Percentiles rank a stretch among this genome's conserved stretches.
Evolutionary conservation across 2,113 vertebrate genomes (phyloP).

Genomic region (Epinephelus cyanopodus): DNA sequence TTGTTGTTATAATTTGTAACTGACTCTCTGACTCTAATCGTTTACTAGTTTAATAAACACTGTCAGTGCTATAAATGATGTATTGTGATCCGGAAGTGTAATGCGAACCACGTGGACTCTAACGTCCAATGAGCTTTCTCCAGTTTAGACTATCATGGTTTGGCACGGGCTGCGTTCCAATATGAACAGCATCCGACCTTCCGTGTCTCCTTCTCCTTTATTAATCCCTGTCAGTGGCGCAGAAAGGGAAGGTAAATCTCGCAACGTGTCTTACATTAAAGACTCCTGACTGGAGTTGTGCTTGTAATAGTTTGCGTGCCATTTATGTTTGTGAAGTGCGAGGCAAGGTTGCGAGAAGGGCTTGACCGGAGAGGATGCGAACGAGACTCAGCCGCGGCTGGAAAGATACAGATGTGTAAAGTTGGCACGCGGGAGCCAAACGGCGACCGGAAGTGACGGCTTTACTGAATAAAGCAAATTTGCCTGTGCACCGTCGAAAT

Average conservation of each 20-base stretch:
- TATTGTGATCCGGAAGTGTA: constrained; percentile 38
- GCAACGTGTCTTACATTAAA: accelerated
- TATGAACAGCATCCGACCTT: constrained; percentile 21
- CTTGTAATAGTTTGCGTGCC: accelerated
- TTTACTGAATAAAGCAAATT: neutral
- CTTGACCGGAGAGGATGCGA: neutral
- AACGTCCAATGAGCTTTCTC: constrained; percentile 53
- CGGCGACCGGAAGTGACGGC: constrained; percentile 28
- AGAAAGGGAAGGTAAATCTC: accelerated
- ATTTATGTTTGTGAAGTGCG: accelerated
- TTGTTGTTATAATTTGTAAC: neutral
- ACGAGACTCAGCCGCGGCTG: constrained; percentile 56
- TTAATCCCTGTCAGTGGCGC: accelerated
- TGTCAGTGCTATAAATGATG: neutral
- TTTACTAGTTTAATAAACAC: neutral
- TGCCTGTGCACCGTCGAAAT: accelerated
- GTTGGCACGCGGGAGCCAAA: neutral
- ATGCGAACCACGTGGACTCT: constrained; percentile 36
- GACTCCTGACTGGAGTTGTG: accelerated
- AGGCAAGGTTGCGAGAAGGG: neutral
- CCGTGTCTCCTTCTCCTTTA: neutral
- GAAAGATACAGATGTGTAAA: constrained; percentile 74
- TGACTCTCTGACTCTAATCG: no score
- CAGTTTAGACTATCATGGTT: constrained; percentile 16
- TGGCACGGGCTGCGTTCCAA: constrained; percentile 39